These are phyloP conservation scores for Lycaon pictus DNA, from an alignment of 2,113 vertebrate genomes.

Conservation along the genomic window DNA sequence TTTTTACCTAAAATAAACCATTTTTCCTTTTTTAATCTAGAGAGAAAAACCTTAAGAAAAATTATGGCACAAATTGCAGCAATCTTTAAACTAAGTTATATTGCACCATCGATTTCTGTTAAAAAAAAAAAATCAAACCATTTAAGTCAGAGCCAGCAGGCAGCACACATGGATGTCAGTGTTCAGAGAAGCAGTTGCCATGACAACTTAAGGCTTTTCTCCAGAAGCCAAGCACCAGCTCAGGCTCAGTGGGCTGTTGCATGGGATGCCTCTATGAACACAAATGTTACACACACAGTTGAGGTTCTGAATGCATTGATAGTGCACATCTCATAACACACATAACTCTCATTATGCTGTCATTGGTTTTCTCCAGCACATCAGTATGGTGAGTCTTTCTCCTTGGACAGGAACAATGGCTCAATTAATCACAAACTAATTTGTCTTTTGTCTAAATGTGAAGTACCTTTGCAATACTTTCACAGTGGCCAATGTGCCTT, in stretches of 20 bases:
- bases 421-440: not conserved
- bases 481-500: not conserved
- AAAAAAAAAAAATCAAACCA: not conserved
- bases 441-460: not conserved
- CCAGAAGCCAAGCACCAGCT: not conserved
- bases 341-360: rapidly evolving
- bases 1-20: not conserved
- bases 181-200: not conserved
- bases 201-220: not conserved
- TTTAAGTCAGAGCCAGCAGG: not conserved
- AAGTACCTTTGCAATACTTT: not conserved
- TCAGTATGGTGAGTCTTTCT: too few species aligned
- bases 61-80: not conserved
- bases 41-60: not conserved
- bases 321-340: rapidly evolving
- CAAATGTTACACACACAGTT: not conserved
- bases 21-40: not conserved
- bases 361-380: not conserved
- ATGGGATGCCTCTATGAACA: not conserved
- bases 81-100: not conserved
- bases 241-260: too few species aligned
- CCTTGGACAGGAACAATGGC: not conserved
- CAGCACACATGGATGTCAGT: not conserved
- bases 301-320: not conserved
- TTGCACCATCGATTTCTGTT: not conserved